Evolutionary conservation across 2,113 vertebrate genomes (phyloP).

Genomic region (Choloepus hoffmanni): DNA sequence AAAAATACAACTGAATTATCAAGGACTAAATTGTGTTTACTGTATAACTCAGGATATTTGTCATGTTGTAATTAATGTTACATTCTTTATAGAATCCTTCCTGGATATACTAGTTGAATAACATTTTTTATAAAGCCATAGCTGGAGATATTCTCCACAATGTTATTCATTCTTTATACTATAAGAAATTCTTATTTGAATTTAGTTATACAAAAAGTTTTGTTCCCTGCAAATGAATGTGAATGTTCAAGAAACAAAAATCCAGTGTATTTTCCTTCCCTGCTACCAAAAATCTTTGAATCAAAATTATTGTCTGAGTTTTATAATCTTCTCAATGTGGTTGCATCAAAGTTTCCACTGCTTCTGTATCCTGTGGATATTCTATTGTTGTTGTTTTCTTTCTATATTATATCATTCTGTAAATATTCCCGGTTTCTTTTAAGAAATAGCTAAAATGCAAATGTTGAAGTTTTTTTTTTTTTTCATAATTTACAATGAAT

Average conservation of each 20-base stretch:
- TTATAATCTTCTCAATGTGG: background rate
- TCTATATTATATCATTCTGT: background rate
- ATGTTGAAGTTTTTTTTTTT: background rate
- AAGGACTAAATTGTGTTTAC: slow-evolving; percentile 51
- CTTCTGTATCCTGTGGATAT: background rate
- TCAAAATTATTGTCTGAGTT: background rate
- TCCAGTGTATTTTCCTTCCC: background rate
- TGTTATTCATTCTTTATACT: background rate
- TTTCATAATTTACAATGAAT: background rate
- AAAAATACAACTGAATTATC: slow-evolving; percentile 52
- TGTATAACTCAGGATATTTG: background rate
- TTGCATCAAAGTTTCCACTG: background rate
- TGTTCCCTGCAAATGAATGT: background rate
- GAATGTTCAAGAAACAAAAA: slow-evolving; percentile 37
- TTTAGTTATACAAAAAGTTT: slow-evolving; percentile 46
- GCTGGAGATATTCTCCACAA: background rate
- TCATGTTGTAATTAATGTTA: slow-evolving; percentile 48
- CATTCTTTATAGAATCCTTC: slow-evolving; percentile 13
- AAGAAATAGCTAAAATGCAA: background rate
- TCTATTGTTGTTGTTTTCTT: background rate
- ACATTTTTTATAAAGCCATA: background rate
- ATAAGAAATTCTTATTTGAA: background rate
- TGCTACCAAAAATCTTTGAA: slow-evolving; percentile 49
- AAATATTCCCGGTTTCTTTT: background rate
- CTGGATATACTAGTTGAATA: slow-evolving; percentile 35